Evolutionary conservation across 1,140 invertebrate species (phyloP).

Genomic region (Cotesia typhae): DNA sequence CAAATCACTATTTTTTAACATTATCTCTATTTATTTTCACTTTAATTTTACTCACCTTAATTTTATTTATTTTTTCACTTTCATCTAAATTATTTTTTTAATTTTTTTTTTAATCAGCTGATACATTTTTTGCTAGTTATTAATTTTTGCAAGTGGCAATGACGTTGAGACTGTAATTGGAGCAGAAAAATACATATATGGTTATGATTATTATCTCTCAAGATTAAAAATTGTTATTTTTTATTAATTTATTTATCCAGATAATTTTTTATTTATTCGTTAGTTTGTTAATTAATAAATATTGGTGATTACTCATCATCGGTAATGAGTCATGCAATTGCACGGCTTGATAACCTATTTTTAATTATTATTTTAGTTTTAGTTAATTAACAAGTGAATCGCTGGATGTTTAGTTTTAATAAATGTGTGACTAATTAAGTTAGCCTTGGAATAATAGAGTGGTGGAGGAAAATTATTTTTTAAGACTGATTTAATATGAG

Average conservation of each 20-base stretch:
- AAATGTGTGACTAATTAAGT: no score
- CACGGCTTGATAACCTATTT: conserved; percentile 27
- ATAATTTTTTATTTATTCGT: neutral
- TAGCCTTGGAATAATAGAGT: no score
- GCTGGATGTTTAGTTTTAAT: no score
- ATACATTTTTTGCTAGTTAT: neutral
- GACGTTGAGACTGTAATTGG: conserved; percentile 34
- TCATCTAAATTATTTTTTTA: neutral
- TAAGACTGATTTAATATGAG: neutral
- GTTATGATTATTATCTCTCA: conserved; percentile 21
- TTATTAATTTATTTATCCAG: neutral
- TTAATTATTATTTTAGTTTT: neutral
- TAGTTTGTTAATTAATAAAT: neutral
- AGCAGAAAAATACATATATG: conserved; percentile 36
- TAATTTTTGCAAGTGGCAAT: conserved; percentile 3
- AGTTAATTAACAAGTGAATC: neutral
- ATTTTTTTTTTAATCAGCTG: neutral
- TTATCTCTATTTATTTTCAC: conserved; percentile 1
- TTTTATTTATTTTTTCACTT: conserved; percentile 2
- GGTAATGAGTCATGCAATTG: conserved; percentile 24
- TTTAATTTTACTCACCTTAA: neutral
- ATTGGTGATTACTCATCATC: no score
- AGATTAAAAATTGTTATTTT: conserved; percentile 5
- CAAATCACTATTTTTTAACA: conserved; percentile 20
- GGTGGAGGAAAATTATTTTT: no score